These are phyloP conservation scores for Carterocephalus palaemon DNA, from an alignment of 2,888 invertebrate genomes.

Conservation along the genomic window DNA sequence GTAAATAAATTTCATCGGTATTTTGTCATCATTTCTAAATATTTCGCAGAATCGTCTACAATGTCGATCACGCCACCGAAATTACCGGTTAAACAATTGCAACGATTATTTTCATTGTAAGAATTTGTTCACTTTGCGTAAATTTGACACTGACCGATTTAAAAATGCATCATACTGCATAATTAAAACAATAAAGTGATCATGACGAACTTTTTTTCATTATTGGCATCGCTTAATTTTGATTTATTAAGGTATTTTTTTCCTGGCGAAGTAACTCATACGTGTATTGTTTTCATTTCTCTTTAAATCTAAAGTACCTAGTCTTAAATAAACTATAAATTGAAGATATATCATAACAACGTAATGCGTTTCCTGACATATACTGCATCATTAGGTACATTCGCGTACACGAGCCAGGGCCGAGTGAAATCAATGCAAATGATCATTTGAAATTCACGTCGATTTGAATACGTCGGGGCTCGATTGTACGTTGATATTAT, in stretches of 20 bases:
- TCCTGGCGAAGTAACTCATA: too few relatives aligned
- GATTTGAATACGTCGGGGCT: slow-evolving; percentile 11
- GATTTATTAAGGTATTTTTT: too few relatives aligned
- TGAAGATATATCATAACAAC: too few relatives aligned
- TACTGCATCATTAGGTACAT: too few relatives aligned
- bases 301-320: too few relatives aligned
- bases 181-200: not conserved
- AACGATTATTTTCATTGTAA: too few relatives aligned
- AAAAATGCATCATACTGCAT: slow-evolving; percentile 1
- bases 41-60: slow-evolving; percentile 7
- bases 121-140: not conserved
- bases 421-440: slow-evolving; percentile 17
- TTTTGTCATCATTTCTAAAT: slow-evolving; percentile 4
- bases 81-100: not conserved
- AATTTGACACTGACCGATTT: slow-evolving; percentile 14
- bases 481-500: slow-evolving; percentile 7
- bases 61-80: slow-evolving; percentile 11
- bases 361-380: too few relatives aligned
- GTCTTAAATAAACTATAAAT: too few relatives aligned
- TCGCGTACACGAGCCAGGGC: slow-evolving; percentile 1
- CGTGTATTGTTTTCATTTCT: too few relatives aligned
- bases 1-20: too few relatives aligned
- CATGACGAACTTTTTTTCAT: not conserved
- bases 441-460: slow-evolving; percentile 15
- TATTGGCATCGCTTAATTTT: too few relatives aligned